Conservation (phyloP, 2,797 vertebrate species). For the Poeciliopsis paucimaculata region DNA sequence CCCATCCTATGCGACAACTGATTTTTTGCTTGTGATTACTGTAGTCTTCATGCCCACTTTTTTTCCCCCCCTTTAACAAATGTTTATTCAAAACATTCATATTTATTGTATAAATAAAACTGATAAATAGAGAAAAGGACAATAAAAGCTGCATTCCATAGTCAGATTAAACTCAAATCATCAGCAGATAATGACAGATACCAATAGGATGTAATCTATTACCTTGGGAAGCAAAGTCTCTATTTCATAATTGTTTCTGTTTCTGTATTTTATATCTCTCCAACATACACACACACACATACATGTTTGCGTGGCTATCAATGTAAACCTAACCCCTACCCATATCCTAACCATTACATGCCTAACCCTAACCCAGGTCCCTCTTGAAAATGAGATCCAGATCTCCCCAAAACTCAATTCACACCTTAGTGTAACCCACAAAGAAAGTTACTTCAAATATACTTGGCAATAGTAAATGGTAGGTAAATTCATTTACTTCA, state of each 20-base stretch:
- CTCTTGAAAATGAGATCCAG: too few species aligned
- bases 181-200: neutral
- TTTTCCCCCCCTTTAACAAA: neutral
- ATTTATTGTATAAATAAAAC: neutral
- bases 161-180: neutral
- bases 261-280: conserved; percentile 35
- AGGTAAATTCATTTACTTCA: too few species aligned
- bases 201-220: neutral
- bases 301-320: too few species aligned
- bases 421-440: too few species aligned
- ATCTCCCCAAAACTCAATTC: too few species aligned
- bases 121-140: neutral
- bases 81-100: neutral
- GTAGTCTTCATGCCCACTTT: neutral
- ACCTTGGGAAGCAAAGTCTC: neutral
- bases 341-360: too few species aligned
- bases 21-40: too few species aligned
- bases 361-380: too few species aligned
- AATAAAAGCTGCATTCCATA: neutral
- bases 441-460: too few species aligned
- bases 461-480: too few species aligned
- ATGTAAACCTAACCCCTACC: too few species aligned
- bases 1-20: neutral
- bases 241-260: conserved; percentile 39
- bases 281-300: too few species aligned